These are phyloP conservation scores for Coreoperca whiteheadi DNA, from an alignment of 2,113 vertebrate species.

Conservation along the genomic window DNA sequence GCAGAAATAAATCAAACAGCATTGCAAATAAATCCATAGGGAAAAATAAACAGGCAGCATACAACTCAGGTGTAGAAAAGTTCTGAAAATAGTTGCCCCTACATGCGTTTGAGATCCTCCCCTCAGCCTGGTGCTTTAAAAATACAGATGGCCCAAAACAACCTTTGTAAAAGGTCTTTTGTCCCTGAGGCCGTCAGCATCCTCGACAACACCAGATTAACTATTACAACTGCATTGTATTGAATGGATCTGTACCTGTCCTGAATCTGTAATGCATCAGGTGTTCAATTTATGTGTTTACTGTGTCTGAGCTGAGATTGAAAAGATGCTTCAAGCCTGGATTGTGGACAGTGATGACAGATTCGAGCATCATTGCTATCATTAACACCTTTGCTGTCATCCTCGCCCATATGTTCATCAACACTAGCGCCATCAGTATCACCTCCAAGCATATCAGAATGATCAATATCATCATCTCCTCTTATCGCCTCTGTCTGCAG, in stretches of 20 bases:
- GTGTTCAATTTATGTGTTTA: slow-evolving; percentile 54
- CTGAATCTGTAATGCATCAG: slow-evolving; percentile 33
- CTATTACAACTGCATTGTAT: slow-evolving; percentile 39
- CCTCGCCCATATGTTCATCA: slow-evolving; percentile 48
- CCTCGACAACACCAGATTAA: slow-evolving; percentile 35
- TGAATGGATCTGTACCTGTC: slow-evolving; percentile 34
- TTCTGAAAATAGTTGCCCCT: slow-evolving; percentile 15
- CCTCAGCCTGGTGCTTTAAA: slow-evolving; percentile 7
- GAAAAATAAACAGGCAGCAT: slow-evolving; percentile 14
- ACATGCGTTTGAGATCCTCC: slow-evolving; percentile 4
- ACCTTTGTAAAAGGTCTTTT: slow-evolving; percentile 44
- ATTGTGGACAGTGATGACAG: slow-evolving; percentile 12
- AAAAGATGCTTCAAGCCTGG: slow-evolving; percentile 24
- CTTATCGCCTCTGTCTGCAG: slow-evolving; percentile 46
- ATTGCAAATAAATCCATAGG: slow-evolving; percentile 23
- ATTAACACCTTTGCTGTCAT: slow-evolving; percentile 25
- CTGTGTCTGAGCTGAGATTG: slow-evolving; percentile 15
- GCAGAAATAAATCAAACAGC: slow-evolving; percentile 31
- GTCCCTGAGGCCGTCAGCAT: slow-evolving; percentile 48
- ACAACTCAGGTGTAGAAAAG: background rate
- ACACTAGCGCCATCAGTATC: slow-evolving; percentile 23
- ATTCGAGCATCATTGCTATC: background rate
- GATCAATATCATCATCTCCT: slow-evolving; percentile 48
- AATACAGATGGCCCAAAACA: slow-evolving; percentile 48
- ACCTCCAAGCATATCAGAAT: slow-evolving; percentile 34